Percentiles rank a stretch among this genome's conserved stretches.
Conservation (phyloP, 1,140 invertebrate genomes). For the Spodoptera litura region DNA sequence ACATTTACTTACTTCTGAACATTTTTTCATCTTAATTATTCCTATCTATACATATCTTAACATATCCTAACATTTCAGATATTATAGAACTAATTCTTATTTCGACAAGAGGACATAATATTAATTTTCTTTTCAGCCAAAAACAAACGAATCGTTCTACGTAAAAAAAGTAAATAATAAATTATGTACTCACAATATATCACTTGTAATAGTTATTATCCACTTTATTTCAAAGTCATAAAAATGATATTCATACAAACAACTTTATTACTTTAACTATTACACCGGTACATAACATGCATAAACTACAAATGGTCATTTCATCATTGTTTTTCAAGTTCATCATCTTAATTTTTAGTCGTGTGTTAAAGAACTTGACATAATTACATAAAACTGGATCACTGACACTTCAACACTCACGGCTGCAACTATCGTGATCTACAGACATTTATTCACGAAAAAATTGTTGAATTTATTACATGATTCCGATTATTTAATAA, state of each 20-base stretch:
- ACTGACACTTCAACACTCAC: constrained; percentile 36
- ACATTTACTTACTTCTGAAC: too few species aligned
- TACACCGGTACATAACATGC: constrained; percentile 9
- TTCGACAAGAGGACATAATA: too few species aligned
- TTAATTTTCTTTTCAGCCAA: too few species aligned
- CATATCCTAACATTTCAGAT: too few species aligned
- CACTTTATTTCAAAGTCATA: not conserved
- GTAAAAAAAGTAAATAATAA: too few species aligned
- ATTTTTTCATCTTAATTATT: too few species aligned
- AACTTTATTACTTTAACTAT: not conserved
- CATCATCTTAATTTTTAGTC: constrained; percentile 28
- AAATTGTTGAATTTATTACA: not conserved
- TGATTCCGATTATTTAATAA: constrained; percentile 24
- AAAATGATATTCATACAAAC: constrained; percentile 17
- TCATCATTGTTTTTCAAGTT: constrained; percentile 45
- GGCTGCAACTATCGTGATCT: constrained; percentile 7
- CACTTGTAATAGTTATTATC: not conserved
- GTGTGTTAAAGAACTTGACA: constrained; percentile 47
- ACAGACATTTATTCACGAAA: constrained; percentile 6
- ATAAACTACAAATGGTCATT: constrained; percentile 22
- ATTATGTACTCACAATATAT: not conserved
- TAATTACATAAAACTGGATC: constrained; percentile 38
- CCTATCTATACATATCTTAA: too few species aligned
- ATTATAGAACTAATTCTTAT: too few species aligned
- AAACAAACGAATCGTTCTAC: too few species aligned